Evolutionary conservation across 2,888 invertebrate genomes (phyloP), one percentile per base, ranked within the genome.

Genomic region (Syrista parreyssii): DNA sequence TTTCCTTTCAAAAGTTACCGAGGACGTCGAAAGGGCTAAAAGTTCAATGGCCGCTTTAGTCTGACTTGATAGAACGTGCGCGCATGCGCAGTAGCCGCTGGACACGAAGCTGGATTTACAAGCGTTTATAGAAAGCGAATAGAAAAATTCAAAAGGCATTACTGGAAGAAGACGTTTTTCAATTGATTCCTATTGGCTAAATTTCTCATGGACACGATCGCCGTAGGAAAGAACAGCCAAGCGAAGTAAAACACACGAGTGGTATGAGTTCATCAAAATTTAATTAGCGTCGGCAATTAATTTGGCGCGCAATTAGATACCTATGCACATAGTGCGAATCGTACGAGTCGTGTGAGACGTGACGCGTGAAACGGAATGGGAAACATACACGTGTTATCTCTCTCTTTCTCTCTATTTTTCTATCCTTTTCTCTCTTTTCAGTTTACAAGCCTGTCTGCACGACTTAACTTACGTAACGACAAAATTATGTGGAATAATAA

Each of bases 31-130:
- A 9, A 55, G 55, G 55, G 55, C 23, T 23, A 55, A 23, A 55
- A 9, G 55, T 55, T 55, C 55, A 55, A 32, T n/a, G n/a, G n/a
- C 68, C 75, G 75, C 75, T 31, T 75, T 75, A 55, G 31, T 78
- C 55, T 78, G 82, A 79, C 73, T 83, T 84, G 83, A 84, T 84
- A 83, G 81, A 69, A 55, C 23, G 55, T 23, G 36, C 34, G 30
- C 68, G 68, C 72, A 33, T 74, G 55, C 55, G 55, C 15, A 23
- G 9, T 2, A 55, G 23, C 23, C 40, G 40, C 23, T 23, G 23
- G 6, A 40, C 40, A 15, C 12, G 0, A 40, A 6, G 12, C 15
- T 23, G 40, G 0, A 55, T 55, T 55, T 55, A 55, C 23, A 23
- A 6, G 55, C 6, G 9, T 9, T 0, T 23, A 15, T 23, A 23